These are phyloP conservation scores for Hypomesus transpacificus DNA, from an alignment of 2,113 vertebrate species.

Conservation along the genomic window DNA sequence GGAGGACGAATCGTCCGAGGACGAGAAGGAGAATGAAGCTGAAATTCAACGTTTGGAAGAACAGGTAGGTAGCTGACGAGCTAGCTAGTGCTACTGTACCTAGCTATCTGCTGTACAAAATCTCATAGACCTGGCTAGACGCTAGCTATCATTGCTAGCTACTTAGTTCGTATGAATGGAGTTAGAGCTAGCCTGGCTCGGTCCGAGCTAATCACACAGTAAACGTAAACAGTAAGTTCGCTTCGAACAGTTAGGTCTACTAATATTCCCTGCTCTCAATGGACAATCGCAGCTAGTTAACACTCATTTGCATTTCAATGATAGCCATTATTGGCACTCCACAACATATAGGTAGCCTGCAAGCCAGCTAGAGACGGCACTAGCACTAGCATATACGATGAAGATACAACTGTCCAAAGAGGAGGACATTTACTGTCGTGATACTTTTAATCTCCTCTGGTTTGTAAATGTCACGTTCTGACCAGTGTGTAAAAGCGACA, in stretches of 20 bases:
- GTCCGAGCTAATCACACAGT: no score
- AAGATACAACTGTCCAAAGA: no score
- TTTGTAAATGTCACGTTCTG: no score
- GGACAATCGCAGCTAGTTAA: no score
- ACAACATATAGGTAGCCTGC: not conserved
- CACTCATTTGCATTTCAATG: not conserved
- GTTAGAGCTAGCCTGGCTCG: not conserved
- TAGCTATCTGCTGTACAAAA: no score
- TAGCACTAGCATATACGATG: not conserved
- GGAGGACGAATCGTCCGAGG: conserved; percentile 80
- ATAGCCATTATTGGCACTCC: not conserved
- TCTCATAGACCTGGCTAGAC: no score
- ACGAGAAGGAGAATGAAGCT: conserved; percentile 92
- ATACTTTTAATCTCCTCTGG: no score
- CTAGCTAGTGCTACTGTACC: not conserved
- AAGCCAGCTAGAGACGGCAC: not conserved
- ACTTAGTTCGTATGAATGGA: not conserved
- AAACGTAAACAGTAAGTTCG: no score
- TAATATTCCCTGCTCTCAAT: no score
- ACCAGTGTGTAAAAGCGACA: no score
- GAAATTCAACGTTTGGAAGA: conserved; percentile 94
- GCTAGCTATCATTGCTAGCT: conserved; percentile 8
- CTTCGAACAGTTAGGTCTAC: not conserved
- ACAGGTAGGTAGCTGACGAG: conserved; percentile 76
- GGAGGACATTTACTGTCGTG: no score